A percentile compares a stretch with the other conserved stretches of the same genome.
Evolutionary conservation across 2,113 vertebrate species (phyloP).

Genomic region (Aspidoscelis tigris): DNA sequence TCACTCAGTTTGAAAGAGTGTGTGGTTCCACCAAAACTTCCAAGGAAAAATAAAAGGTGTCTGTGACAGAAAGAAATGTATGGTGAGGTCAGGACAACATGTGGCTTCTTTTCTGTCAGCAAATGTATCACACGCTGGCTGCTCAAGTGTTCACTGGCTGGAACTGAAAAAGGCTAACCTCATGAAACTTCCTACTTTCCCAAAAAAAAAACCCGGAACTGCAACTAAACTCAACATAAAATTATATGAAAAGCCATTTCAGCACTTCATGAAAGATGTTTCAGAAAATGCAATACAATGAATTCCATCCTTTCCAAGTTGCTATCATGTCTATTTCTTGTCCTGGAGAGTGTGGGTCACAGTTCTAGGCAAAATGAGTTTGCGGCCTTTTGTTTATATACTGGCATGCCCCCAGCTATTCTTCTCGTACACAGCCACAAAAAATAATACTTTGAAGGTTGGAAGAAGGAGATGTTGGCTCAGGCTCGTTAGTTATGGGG

Average conservation of each 20-base stretch:
- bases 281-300: background rate
- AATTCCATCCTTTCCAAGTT: background rate
- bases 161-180: background rate
- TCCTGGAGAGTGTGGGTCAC: background rate
- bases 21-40: too few relatives aligned
- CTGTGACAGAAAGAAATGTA: background rate
- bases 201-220: background rate
- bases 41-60: background rate
- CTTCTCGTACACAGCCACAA: background rate
- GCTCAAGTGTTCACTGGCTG: too few relatives aligned
- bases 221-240: slow-evolving; percentile 32
- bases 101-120: background rate
- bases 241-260: background rate
- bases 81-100: background rate
- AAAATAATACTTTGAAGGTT: background rate
- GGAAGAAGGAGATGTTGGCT: background rate
- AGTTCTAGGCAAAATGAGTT: background rate
- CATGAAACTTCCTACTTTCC: background rate
- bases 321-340: background rate
- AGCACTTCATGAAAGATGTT: slow-evolving; percentile 42
- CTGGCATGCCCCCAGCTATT: background rate
- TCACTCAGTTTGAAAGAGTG: too few relatives aligned
- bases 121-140: background rate
- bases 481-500: too few relatives aligned
- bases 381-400: background rate